Base-by-base conservation (phyloP, 1,140 invertebrate species). In the Ceratitis capitata region DNA sequence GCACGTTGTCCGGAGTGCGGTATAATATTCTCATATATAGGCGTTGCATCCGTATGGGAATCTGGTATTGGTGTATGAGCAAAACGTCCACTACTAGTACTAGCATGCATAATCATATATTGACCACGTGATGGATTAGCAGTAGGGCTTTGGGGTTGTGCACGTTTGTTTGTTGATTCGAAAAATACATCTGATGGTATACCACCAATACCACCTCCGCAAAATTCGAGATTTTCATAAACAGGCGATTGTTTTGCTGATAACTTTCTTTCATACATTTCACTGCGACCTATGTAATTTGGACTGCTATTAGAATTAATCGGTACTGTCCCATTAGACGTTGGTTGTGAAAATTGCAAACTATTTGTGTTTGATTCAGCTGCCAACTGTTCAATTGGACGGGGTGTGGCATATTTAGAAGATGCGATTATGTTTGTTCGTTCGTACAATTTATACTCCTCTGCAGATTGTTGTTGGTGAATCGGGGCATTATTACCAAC, bases 141-240 rank as follows among this genome's bases (percentile, higher is more conserved):
- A 86, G 53, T 88, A 88, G 35, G 89, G 82, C 88, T 90, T 90
- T 93, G 93, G 0, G 93, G 93, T 87, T 93, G 93, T 1, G 93
- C 93, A 53, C 92, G 91, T 69, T 89, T 89, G 86, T 91, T 89
- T 39, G 88, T 88, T 32, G 89, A 89, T 64, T 92, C 88, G 78
- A 92, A 88, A 92, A 95, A 93, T 10, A 92, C 90, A 51, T 92
- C 92, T 14, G 93, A 92, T 47, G 47, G 23, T 16, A 64, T 29
- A 35, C 69, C 53, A 16, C 69, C 53, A 16, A 14, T 42, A 16
- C 39, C n/a, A 35, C 29, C 53, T 5, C 74, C 64, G 82, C 82
- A 96, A 91, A 96, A 96, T 86, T 96, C 95, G 56, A 97, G 93
- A 91, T 97, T 97, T 91, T 97, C 96, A 90, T 97, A 97, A 32